These are phyloP conservation scores for Erpobdella octoculata DNA, from an alignment of 2,888 invertebrate species.

Conservation along the genomic window DNA sequence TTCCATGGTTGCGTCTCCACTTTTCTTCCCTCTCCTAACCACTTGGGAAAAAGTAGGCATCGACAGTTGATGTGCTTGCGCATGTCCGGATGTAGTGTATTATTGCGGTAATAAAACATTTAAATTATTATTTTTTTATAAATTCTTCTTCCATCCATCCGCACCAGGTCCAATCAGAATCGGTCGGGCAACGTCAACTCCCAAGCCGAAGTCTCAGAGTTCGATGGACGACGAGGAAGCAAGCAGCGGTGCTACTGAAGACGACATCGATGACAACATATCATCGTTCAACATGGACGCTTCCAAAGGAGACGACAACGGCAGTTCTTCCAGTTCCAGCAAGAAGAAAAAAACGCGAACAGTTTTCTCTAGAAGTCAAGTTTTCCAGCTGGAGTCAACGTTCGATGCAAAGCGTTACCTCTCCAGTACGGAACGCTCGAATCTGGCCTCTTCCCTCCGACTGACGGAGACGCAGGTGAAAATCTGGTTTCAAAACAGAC, in stretches of 20 bases:
- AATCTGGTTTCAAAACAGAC: constrained; percentile 52
- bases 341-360: constrained; percentile 49
- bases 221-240: neutral
- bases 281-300: neutral
- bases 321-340: neutral
- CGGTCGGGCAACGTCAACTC: no score
- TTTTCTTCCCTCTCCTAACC: no score
- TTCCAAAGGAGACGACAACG: neutral
- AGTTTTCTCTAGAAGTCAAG: constrained; percentile 52
- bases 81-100: no score
- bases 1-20: no score
- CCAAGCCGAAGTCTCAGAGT: neutral
- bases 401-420: constrained; percentile 52
- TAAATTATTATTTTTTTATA: no score
- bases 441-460: constrained; percentile 48
- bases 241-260: neutral
- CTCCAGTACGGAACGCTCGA: constrained; percentile 50
- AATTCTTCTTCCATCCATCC: no score
- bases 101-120: no score
- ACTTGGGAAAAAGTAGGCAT: no score
- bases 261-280: neutral
- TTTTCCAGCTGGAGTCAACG: constrained; percentile 51
- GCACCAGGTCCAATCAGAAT: no score
- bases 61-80: no score
- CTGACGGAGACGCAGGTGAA: constrained; percentile 53